Evolutionary conservation across 2,113 vertebrate species (phyloP).

Genomic region (Bucco capensis): DNA sequence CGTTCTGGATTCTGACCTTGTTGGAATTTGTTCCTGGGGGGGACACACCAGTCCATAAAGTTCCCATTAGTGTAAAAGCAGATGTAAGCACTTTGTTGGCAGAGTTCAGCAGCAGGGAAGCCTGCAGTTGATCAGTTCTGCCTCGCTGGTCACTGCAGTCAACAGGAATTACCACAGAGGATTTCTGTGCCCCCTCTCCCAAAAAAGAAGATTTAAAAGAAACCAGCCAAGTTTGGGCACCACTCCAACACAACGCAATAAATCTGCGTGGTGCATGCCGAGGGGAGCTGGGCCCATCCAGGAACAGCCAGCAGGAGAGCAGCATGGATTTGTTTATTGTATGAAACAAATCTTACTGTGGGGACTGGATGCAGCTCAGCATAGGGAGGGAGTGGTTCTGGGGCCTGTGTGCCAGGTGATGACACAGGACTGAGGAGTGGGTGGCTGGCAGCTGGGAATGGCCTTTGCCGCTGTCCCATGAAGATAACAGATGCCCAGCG

Average conservation of each 20-base stretch:
- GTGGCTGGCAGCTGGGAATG: not conserved
- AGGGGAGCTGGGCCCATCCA: not conserved
- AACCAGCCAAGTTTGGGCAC: constrained; percentile 25
- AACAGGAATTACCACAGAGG: constrained; percentile 54
- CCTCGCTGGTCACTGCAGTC: constrained; percentile 56
- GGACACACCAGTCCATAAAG: constrained; percentile 41
- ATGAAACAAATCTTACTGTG: not conserved
- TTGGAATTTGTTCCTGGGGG: constrained; percentile 36
- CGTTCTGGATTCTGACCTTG: constrained; percentile 52
- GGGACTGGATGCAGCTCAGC: not conserved
- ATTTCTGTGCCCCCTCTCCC: constrained; percentile 19
- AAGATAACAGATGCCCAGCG: not conserved
- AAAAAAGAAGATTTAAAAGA: not conserved
- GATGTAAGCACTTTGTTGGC: constrained; percentile 62
- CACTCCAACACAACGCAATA: not conserved
- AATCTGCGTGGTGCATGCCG: not conserved
- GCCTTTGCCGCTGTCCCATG: not conserved
- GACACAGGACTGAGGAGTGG: fast-evolving
- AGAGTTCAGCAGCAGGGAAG: constrained; percentile 55
- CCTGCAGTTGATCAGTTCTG: constrained; percentile 69
- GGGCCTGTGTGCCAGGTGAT: not conserved
- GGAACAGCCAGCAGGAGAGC: not conserved
- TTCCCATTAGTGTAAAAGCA: constrained; percentile 61
- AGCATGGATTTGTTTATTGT: not conserved
- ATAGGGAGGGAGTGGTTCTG: fast-evolving